These are phyloP conservation scores for Eulithis testata DNA, from an alignment of 2,888 invertebrate genomes.

Conservation along the genomic window DNA sequence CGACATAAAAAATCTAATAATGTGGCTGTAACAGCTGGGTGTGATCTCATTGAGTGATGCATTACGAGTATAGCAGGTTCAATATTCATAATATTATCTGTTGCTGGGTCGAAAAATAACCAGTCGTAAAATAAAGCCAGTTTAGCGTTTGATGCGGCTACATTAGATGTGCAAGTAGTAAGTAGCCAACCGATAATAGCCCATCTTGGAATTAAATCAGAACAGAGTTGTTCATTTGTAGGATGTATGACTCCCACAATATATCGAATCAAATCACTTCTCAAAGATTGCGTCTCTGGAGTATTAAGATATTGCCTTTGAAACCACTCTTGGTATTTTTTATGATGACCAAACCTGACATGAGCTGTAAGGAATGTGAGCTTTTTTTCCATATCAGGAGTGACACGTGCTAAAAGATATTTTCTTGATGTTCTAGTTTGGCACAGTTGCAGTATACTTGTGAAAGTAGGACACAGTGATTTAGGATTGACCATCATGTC, in stretches of 20 bases:
- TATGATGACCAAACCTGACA: slow-evolving; percentile 95
- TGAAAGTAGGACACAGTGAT: slow-evolving; percentile 90
- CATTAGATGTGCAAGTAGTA: slow-evolving; percentile 95
- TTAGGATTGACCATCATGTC: slow-evolving; percentile 92
- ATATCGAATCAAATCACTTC: slow-evolving; percentile 97
- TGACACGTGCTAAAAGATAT: slow-evolving; percentile 93
- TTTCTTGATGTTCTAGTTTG: slow-evolving; percentile 94
- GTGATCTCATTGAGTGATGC: slow-evolving; percentile 96
- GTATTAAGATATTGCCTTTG: slow-evolving; percentile 95
- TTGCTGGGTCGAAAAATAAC: slow-evolving; percentile 95
- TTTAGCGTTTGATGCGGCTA: slow-evolving; percentile 96
- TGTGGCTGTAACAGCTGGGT: slow-evolving; percentile 95
- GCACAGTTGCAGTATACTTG: slow-evolving; percentile 91
- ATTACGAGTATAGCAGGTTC: slow-evolving; percentile 97
- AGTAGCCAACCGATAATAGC: slow-evolving; percentile 97
- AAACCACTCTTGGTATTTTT: slow-evolving; percentile 97
- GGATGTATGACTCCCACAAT: slow-evolving; percentile 97
- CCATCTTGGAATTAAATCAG: slow-evolving; percentile 98
- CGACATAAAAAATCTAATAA: slow-evolving; percentile 95
- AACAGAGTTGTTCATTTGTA: slow-evolving; percentile 95
- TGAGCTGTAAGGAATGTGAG: slow-evolving; percentile 93
- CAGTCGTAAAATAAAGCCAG: slow-evolving; percentile 97
- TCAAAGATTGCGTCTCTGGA: slow-evolving; percentile 94
- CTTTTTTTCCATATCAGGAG: slow-evolving; percentile 97
- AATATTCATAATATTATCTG: slow-evolving; percentile 98